phyloP scores from a whole-genome alignment of 1,140 invertebrate genomes.

The Drosophila parabipectinata region DNA sequence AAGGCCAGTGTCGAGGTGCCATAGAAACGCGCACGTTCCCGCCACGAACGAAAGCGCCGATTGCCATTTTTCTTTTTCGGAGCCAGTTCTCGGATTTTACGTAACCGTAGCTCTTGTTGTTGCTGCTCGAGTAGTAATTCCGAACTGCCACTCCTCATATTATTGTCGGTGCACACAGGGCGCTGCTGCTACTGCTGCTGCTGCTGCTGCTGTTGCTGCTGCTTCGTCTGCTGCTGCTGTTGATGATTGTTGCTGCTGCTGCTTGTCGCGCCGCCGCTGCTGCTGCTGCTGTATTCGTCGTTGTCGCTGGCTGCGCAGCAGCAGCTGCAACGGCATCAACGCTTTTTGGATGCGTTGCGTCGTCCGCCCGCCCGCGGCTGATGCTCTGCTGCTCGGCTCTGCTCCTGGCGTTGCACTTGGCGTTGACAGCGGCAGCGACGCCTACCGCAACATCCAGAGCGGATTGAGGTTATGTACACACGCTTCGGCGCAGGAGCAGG shows the following conservation, averaged over 20 bases:
- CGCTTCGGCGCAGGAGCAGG: constrained; percentile 58
- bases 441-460: constrained; percentile 72
- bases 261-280: constrained; percentile 18
- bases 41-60: constrained; percentile 88
- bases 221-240: constrained; percentile 21
- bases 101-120: constrained; percentile 89
- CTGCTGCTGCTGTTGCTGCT: constrained; percentile 43
- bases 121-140: constrained; percentile 91
- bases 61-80: constrained; percentile 85
- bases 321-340: constrained; percentile 77
- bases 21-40: constrained; percentile 91
- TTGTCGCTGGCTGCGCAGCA: constrained; percentile 69
- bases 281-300: constrained; percentile 41
- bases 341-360: constrained; percentile 35
- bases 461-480: constrained; percentile 75
- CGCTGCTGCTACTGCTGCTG: constrained; percentile 77
- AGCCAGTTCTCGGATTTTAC: constrained; percentile 88
- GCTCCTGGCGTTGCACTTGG: constrained; percentile 53
- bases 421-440: constrained; percentile 33
- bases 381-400: constrained; percentile 27
- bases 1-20: constrained; percentile 91
- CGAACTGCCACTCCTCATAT: constrained; percentile 94
- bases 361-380: constrained; percentile 12
- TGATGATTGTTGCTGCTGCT: constrained; percentile 32
- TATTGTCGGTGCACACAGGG: constrained; percentile 84